Evolutionary conservation across 2,113 vertebrate genomes (phyloP).

Genomic region (Scomber japonicus): DNA sequence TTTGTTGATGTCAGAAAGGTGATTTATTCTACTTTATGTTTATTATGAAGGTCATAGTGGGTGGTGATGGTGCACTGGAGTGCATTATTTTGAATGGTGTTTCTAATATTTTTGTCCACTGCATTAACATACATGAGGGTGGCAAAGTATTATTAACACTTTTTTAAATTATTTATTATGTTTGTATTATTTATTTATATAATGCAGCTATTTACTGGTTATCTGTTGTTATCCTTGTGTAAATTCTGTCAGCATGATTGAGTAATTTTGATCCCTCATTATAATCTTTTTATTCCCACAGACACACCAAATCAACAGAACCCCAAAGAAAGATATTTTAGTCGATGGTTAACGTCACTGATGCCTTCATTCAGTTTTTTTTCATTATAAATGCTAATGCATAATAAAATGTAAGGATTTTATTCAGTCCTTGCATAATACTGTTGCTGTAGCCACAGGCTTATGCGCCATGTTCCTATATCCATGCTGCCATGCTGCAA

Average conservation of each 20-base stretch:
- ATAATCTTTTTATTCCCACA: conserved; percentile 19
- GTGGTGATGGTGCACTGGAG: too few species aligned
- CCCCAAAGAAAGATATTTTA: background rate
- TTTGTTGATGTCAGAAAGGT: too few species aligned
- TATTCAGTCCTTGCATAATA: conserved; percentile 48
- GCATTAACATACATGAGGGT: too few species aligned
- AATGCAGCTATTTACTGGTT: background rate
- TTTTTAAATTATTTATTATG: too few species aligned
- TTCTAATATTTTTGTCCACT: too few species aligned
- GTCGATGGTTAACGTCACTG: background rate
- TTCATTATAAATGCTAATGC: conserved; percentile 13
- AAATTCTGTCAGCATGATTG: background rate
- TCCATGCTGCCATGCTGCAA: conserved; percentile 38
- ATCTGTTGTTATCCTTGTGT: background rate
- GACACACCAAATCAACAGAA: conserved; percentile 18
- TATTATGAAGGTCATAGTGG: too few species aligned
- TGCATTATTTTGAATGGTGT: too few species aligned
- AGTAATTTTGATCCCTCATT: background rate
- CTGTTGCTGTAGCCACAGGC: conserved; percentile 31
- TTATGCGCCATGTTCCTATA: conserved; percentile 28
- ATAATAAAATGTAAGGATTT: conserved; percentile 31
- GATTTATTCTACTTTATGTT: too few species aligned
- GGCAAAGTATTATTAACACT: too few species aligned
- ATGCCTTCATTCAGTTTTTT: background rate
- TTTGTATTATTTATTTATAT: background rate